Base-by-base conservation (phyloP, 2,888 invertebrate genomes). In the Eudemis profundana region DNA sequence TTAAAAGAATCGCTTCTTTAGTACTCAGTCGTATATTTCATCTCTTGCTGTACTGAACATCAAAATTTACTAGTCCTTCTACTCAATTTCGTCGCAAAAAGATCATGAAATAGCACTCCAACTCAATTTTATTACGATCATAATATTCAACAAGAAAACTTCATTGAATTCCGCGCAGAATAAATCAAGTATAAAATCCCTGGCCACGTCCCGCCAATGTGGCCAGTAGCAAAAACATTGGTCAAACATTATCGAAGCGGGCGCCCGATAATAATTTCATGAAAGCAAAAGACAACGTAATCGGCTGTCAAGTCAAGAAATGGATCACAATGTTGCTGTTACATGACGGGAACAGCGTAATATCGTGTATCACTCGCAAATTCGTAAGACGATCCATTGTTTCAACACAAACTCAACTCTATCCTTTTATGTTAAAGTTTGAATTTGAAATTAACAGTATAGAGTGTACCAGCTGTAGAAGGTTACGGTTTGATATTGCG, bases 251-350 rank as follows among this genome's bases (percentile, higher is more conserved):
- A 53, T 33, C 42, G 50, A 12, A 44, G 27, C 14, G 14, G 17
- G 33, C 44, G 8, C 12, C 7, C 29, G 46, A n/a, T 47, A 60
- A 60, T 47, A 65, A 65, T 59, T 60, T 60, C 65, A 60, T 60
- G 33, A 60, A 51, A 60, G 53, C 46, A 60, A 60, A 53, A 65
- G 65, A 65, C 47, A 53, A 33, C 38, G 46, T 65, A 65, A 59
- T 65, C 65, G 51, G 38, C 51, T 65, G 65, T 65, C 65, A 64
- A 51, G 65, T 15, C 65, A 60, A 53, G 65, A 65, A 65, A 65
- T 65, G 65, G 59, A 65, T 65, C 65, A 65, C 65, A 33, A 33
- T 47, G 59, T 51, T 60, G 40, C 46, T 15, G 46, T 44, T 51
- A 60, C 65, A 60, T 53, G 65, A 60, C 53, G 50, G 44, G 50